Percentiles rank a stretch among this genome's conserved stretches.
These are phyloP conservation scores for Danio rerio DNA, from an alignment of 2,113 vertebrate genomes.

Conservation along the genomic window DNA sequence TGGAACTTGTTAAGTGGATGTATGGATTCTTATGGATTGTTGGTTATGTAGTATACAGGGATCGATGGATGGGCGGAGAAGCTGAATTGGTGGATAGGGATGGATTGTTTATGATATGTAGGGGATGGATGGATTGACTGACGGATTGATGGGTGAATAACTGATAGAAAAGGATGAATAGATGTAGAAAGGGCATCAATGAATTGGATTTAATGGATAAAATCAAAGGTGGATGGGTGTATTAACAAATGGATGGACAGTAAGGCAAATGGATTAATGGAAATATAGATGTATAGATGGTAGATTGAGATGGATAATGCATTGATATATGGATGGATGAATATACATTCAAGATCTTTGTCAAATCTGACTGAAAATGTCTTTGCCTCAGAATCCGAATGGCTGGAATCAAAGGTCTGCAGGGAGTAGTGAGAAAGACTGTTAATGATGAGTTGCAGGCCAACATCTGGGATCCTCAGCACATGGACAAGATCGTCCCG, in stretches of 20 bases:
- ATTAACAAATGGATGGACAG: neutral
- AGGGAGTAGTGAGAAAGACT: conserved; percentile 95
- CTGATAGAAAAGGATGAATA: no score
- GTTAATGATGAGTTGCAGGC: conserved; percentile 96
- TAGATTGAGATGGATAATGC: neutral
- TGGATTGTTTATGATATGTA: no score
- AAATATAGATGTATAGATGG: neutral
- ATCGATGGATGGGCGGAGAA: no score
- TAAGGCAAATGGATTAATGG: neutral
- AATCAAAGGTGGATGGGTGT: no score
- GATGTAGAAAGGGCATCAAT: no score
- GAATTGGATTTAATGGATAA: no score
- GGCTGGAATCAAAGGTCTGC: conserved; percentile 93
- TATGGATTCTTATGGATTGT: no score
- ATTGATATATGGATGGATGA: neutral
- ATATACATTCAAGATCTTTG: neutral
- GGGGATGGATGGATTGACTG: no score
- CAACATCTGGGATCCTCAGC: conserved; percentile 98
- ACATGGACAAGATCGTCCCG: conserved; percentile 98
- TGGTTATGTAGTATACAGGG: no score
- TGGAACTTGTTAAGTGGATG: no score
- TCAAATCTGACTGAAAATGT: conserved; percentile 1
- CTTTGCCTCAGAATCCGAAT: conserved; percentile 86
- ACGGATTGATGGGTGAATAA: no score
- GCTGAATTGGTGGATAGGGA: no score